Conservation (phyloP, 1,140 invertebrate genomes). For the Leptestheria dahalacensis region DNA sequence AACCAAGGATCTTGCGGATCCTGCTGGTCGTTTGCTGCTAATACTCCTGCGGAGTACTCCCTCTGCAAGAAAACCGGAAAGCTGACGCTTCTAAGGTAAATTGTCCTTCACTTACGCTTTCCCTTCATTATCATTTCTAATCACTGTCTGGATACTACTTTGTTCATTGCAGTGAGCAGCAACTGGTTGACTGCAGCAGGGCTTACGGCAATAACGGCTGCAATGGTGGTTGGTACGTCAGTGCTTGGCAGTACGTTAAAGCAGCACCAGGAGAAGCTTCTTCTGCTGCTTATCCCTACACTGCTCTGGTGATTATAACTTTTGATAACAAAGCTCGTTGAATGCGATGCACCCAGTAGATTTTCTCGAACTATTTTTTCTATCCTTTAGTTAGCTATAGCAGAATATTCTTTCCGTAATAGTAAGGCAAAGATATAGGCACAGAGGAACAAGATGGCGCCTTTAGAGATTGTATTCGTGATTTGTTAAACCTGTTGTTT, state of each 20-base stretch:
- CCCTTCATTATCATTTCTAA: too few species aligned
- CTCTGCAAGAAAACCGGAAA: conserved; percentile 18
- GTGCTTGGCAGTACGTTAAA: conserved; percentile 18
- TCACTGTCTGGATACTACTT: too few species aligned
- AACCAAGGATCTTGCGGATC: conserved; percentile 29
- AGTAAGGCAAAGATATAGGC: too few species aligned
- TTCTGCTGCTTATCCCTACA: conserved; percentile 17
- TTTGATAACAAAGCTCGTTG: too few species aligned
- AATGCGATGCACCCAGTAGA: too few species aligned
- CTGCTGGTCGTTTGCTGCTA: conserved; percentile 28
- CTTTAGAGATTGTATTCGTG: too few species aligned
- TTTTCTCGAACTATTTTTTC: too few species aligned
- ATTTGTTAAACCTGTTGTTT: too few species aligned
- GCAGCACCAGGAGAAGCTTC: conserved; percentile 20
- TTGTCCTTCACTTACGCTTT: neutral
- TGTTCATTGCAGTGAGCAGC: conserved; percentile 33
- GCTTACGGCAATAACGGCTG: too few species aligned
- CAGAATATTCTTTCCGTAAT: too few species aligned
- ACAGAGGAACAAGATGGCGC: too few species aligned
- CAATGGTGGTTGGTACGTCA: conserved; percentile 38
- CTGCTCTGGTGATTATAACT: conserved; percentile 4
- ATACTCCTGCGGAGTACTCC: conserved; percentile 20
- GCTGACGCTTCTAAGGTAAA: conserved; percentile 10
- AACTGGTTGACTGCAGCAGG: conserved; percentile 43
- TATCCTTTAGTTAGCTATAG: too few species aligned